Base-by-base conservation (phyloP, 2,113 vertebrate genomes). In the Damaliscus lunatus region DNA sequence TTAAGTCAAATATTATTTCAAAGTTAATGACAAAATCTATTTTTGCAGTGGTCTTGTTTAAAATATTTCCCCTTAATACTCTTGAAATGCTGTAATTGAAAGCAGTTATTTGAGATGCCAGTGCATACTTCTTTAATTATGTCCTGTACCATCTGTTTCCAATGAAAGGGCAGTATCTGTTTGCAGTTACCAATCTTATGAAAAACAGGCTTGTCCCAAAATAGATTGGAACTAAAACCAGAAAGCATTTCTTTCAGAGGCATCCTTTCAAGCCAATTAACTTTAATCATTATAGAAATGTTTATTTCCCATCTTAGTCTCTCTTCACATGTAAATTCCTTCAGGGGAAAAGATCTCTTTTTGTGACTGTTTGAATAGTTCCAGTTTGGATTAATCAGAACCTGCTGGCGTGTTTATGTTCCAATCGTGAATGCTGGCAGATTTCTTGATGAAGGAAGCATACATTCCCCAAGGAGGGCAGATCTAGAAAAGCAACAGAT, bases 21-120 rank as follows among this genome's bases (percentile, higher is more conserved):
- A 98, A 99, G 98, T 97, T 99, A 99, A 99, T 98, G 98, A 98
- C 98, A 98, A 98, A 98, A 98, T 98, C 98, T 99, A 99, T 99
- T 99, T 99, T 99, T 99, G 98, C 98, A 98, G 98, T 96, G 98
- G 98, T 97, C 98, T 98, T 98, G 96, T 99, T 99, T 98, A 98
- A 99, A 99, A 98, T 98, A 98, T 98, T 99, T 98, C 97, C 97
- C 97, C 98, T 98, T 99, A 98, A 99, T 98, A 97, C 98, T 98
- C 98, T 98, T 95, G 96, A 98, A 98, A 98, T 71, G 97, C 97
- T 95, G 98, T 99, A 99, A 99, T 99, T 98, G 98, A 97, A 99
- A 99, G 97, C 97, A 98, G 98, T 97, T 98, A 98, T 98, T 96
- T 96, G 98, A 97, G 97, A 98, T 98, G 98, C 98, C 98, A 97